phyloP scores from a whole-genome alignment of 2,113 vertebrate genomes.

The Phoxinus phoxinus region DNA sequence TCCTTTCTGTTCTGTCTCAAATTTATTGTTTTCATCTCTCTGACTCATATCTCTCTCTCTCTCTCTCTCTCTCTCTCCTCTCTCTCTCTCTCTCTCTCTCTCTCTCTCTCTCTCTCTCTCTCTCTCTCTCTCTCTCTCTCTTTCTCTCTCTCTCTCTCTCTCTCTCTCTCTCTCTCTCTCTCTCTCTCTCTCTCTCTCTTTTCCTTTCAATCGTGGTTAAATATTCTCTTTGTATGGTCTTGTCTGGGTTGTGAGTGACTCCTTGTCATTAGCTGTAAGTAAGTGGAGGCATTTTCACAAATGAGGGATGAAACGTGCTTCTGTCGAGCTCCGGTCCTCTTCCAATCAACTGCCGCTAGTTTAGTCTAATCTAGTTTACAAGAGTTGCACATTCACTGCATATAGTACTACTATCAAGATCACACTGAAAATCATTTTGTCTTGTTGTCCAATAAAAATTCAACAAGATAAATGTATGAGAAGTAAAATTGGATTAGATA shows the following conservation, averaged over 20 bases:
- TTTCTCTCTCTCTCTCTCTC: neutral
- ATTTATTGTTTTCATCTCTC: constrained; percentile 46
- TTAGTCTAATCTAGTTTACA: constrained; percentile 15
- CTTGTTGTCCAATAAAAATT: neutral
- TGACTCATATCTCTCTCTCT: no score
- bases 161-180: neutral
- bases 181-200: constrained; percentile 3
- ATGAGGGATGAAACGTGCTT: constrained; percentile 13
- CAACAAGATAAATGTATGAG: neutral
- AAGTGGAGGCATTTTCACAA: constrained; percentile 19
- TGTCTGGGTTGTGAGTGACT: constrained; percentile 26
- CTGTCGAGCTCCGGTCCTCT: neutral
- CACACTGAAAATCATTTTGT: neutral
- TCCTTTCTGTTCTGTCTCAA: constrained; percentile 45
- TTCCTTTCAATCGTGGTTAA: constrained; percentile 11
- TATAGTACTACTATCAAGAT: neutral
- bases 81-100: neutral
- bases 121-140: neutral
- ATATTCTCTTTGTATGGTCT: constrained; percentile 8
- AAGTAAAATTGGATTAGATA: neutral
- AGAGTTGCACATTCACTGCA: constrained; percentile 3
- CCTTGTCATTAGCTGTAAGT: constrained; percentile 28
- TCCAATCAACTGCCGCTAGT: neutral
- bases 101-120: neutral
- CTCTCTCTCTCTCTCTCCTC: no score